Evolutionary conservation across 1,140 invertebrate genomes (phyloP), one percentile per base, ranked within the genome.

Genomic region (Conus ventricosus): DNA sequence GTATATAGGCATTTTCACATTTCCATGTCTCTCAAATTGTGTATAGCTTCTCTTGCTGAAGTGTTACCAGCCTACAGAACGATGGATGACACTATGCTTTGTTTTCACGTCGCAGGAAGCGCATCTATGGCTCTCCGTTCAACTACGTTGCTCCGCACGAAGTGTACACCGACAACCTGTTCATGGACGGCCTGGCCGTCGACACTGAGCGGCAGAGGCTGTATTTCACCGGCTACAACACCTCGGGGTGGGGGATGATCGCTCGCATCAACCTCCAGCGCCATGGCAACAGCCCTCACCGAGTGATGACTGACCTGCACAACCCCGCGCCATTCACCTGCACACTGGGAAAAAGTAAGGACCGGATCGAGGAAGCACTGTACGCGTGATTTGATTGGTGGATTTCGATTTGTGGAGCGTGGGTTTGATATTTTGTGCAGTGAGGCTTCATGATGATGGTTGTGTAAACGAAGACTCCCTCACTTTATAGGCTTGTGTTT

Each of bases 151-250:
- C 91, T 25, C 92, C 92, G 11, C 87, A 89, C 10, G 63, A 91
- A 15, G 89, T 92, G 23, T 91, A 90, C 78, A 86, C 90, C 39
- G 89, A 87, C 25, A 87, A 89, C 15, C 89, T 91, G 20, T 90
- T 88, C 84, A 90, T 92, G 39, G 90, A 91, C 75, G 91, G 91
- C 1, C 39, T 93, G 53, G 87, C 87, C 3, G 87, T 93, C 60
- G 91, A 92, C 60, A 51, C 88, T 23, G 88, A 90, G 8, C 87
- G 89, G 53, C 90, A 92, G 63, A 87, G 90, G 15, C 86, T 93
- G 4, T 93, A 91, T 88, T 93, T 92, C 92, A 91, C 91, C 17
- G 92, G 90, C 5, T 91, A 92, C 81, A 83, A 54, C 76, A 87
- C 85, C 39, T 91, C 90, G 60, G 88, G 85, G 15, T 87, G 85